A percentile compares a stretch with the other conserved stretches of the same genome.
Conservation (phyloP, 2,888 invertebrate genomes). For the Linnaemya tessellans region DNA sequence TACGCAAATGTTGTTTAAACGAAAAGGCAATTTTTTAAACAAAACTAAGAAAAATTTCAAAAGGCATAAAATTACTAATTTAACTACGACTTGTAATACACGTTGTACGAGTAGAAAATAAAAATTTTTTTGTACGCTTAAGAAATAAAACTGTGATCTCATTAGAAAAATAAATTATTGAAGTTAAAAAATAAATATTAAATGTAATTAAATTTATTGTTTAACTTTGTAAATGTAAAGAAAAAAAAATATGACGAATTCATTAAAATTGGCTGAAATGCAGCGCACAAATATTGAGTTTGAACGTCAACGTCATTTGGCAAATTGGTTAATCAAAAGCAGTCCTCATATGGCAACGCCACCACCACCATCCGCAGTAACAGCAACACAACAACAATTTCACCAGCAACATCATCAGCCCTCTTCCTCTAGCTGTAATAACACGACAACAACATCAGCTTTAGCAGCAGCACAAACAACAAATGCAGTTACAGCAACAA, state of each 20-base stretch:
- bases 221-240: slow-evolving; percentile 13
- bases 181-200: slow-evolving; percentile 21
- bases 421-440: slow-evolving; percentile 56
- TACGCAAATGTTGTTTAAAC: slow-evolving; percentile 64
- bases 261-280: slow-evolving; percentile 82
- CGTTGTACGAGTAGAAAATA: slow-evolving; percentile 24
- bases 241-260: slow-evolving; percentile 78
- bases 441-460: slow-evolving; percentile 69
- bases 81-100: slow-evolving; percentile 26
- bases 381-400: slow-evolving; percentile 67
- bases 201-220: slow-evolving; percentile 17
- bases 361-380: slow-evolving; percentile 71
- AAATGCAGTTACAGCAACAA: slow-evolving; percentile 65
- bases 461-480: slow-evolving; percentile 54
- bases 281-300: slow-evolving; percentile 83
- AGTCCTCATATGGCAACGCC: slow-evolving; percentile 83
- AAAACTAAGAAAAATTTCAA: slow-evolving; percentile 34
- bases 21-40: slow-evolving; percentile 60
- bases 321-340: slow-evolving; percentile 83
- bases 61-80: slow-evolving; percentile 42
- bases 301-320: slow-evolving; percentile 83
- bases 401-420: slow-evolving; percentile 63
- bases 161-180: slow-evolving; percentile 51
- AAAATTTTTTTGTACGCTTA: slow-evolving; percentile 29
- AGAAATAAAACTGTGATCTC: slow-evolving; percentile 69